These are phyloP conservation scores for Holacanthella duospinosa DNA, from an alignment of 2,888 invertebrate genomes.

Conservation along the genomic window DNA sequence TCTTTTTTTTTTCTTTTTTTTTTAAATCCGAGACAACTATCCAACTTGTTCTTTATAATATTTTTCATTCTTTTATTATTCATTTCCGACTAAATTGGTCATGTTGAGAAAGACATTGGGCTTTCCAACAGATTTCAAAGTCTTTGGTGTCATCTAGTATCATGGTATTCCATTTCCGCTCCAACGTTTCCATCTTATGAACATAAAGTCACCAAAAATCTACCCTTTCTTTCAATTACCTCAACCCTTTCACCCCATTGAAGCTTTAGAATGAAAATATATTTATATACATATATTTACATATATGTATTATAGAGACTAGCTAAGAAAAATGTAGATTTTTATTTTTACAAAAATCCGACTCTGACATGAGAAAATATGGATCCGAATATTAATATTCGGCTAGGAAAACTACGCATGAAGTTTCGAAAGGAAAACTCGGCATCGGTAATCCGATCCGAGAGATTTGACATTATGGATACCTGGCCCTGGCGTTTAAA, in stretches of 20 bases:
- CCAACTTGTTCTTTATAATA: neutral
- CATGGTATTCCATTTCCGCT: neutral
- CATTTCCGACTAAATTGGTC: neutral
- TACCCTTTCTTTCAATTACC: neutral
- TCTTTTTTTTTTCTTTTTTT: slow-evolving; percentile 15
- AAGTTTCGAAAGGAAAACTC: too few species aligned
- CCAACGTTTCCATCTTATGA: neutral
- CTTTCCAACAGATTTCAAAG: neutral
- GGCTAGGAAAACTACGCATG: too few species aligned
- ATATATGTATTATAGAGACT: too few species aligned
- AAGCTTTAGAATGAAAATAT: neutral
- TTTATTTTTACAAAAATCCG: too few species aligned
- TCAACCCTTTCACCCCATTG: neutral
- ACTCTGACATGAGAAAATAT: too few species aligned
- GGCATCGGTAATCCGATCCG: too few species aligned
- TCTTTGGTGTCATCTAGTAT: neutral
- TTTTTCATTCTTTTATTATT: neutral
- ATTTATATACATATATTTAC: too few species aligned
- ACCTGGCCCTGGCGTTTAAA: too few species aligned
- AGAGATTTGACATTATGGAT: too few species aligned
- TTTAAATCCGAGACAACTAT: neutral
- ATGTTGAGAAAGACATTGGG: neutral
- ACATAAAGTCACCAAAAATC: neutral
- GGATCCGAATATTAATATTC: too few species aligned
- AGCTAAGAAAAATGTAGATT: too few species aligned